Base-by-base conservation (phyloP, 2,888 invertebrate genomes). In the Crocallis elinguaria region DNA sequence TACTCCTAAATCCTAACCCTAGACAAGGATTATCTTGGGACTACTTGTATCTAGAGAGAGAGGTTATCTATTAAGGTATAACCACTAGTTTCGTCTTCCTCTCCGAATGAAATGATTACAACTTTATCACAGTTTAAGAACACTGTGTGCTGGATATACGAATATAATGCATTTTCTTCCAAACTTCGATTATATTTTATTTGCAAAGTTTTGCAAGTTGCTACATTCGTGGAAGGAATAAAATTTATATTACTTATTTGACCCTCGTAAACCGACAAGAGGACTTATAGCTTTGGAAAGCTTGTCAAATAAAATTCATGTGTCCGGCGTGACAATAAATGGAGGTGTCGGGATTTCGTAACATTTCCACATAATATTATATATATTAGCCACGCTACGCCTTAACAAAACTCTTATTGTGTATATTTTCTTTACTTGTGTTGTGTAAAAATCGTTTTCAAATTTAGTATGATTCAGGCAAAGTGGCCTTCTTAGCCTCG, bases 241-340 rank as follows among this genome's bases (percentile, higher is more conserved):
- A 59, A 64, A 57, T 50, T 54, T 57, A 58, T 57, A 60, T 59
- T 48, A 57, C 54, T 55, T 45, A 64, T 61, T 59, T 59, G 61
- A 61, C 63, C 59, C 59, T 61, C 61, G 59, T 64, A 59, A 64
- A 57, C 54, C 54, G 35, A 27, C 52, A 49, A 43, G 48, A 54
- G 41, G 41, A 49, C 57, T 55, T 57, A 63, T 64, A 53, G 61
- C 54, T 64, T 64, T 49, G 44, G 57, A 59, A 54, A 55, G 61
- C 59, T 61, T 61, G 61, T 57, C 63, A 57, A 59, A 64, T 59
- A 59, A 64, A 61, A 61, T 57, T 59, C 58, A 55, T 49, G 50
- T 57, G 38, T 37, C 49, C 38, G 48, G 30, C 46, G 39, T 44
- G 43, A 61, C 60, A 59, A 57, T 54, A 54, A 49, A 50, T 45